Conservation (phyloP, 2,113 vertebrate species). For the Nipponia nippon region DNA sequence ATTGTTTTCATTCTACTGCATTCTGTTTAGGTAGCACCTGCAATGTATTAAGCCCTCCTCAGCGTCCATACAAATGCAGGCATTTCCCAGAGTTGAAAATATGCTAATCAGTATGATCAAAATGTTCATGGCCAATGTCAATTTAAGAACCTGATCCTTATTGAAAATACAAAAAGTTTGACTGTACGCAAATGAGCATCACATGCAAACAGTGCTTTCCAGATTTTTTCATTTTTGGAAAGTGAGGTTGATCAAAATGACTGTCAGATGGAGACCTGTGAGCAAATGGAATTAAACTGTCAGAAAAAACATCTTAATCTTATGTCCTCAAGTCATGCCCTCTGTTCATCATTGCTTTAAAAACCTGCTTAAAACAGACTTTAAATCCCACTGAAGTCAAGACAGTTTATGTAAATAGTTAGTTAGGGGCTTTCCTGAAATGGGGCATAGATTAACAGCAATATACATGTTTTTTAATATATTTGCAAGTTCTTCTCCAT, state of each 20-base stretch:
- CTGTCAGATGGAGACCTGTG: neutral
- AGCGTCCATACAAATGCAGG: neutral
- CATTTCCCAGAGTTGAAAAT: neutral
- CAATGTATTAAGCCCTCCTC: neutral
- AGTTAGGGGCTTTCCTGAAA: neutral
- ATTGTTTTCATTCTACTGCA: slow-evolving; percentile 6
- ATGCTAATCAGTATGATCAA: neutral
- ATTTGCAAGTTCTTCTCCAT: neutral
- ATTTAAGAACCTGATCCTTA: neutral
- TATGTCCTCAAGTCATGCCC: neutral
- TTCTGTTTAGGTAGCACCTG: neutral
- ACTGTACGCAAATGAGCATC: fast-evolving
- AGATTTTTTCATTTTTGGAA: neutral
- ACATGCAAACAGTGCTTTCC: neutral
- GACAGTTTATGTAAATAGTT: neutral
- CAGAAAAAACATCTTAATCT: slow-evolving; percentile 1
- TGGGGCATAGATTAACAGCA: neutral
- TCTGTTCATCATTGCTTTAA: neutral
- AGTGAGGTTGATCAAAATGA: neutral
- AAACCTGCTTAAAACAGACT: neutral
- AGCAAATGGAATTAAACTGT: neutral
- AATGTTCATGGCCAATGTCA: fast-evolving
- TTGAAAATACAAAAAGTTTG: neutral
- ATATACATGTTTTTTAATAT: neutral
- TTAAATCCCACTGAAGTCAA: neutral